Conservation (phyloP, 2,113 vertebrate species). For the Tympanuchus pallidicinctus region DNA sequence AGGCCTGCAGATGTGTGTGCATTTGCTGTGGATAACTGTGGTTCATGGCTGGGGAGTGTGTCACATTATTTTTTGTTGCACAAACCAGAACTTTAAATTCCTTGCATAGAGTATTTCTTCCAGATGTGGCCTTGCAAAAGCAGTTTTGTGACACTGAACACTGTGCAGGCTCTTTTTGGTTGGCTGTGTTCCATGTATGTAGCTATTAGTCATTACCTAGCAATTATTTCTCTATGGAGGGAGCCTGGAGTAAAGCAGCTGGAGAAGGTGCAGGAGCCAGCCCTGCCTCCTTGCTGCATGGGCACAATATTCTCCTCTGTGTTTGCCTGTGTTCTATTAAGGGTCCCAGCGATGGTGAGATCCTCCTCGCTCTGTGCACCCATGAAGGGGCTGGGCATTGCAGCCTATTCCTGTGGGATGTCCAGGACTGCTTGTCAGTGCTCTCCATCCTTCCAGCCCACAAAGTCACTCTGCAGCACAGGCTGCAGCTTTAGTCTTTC, state of each 20-base stretch:
- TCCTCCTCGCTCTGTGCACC: background rate
- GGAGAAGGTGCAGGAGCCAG: background rate
- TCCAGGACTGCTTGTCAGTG: background rate
- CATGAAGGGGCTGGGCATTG: rapidly evolving
- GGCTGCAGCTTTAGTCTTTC: background rate
- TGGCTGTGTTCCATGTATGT: background rate
- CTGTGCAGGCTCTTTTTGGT: background rate
- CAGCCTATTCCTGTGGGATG: background rate
- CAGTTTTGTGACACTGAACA: background rate
- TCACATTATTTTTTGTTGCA: background rate
- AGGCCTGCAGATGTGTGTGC: background rate
- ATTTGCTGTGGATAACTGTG: rapidly evolving
- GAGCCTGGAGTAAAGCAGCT: rapidly evolving
- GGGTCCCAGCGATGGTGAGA: rapidly evolving
- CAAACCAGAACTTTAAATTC: background rate
- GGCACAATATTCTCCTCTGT: background rate
- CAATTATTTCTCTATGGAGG: background rate
- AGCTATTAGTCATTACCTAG: rapidly evolving
- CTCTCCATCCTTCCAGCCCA: background rate
- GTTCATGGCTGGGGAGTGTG: background rate
- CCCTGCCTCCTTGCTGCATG: background rate
- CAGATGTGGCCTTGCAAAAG: conserved; percentile 15
- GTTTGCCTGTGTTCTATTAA: background rate
- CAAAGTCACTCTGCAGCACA: background rate
- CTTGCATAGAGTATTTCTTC: background rate